phyloP scores from a whole-genome alignment of 2,888 invertebrate genomes.

The Xanthostigma xanthostigma region DNA sequence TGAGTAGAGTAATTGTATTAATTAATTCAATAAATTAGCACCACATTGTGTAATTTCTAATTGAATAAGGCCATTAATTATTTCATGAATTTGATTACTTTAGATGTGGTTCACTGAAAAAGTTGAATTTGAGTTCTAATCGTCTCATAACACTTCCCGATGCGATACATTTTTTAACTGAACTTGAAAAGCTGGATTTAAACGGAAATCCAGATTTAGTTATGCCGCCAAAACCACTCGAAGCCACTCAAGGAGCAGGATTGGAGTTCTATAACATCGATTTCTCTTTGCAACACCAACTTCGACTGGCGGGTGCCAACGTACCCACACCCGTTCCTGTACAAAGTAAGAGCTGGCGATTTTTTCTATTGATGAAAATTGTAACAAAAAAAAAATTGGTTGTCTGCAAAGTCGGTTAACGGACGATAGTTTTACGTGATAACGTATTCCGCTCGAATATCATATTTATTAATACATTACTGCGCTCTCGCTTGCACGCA shows the following conservation, averaged over 20 bases:
- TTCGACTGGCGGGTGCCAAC: slow-evolving; percentile 80
- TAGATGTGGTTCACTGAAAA: slow-evolving; percentile 86
- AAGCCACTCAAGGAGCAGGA: slow-evolving; percentile 56
- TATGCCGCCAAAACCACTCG: slow-evolving; percentile 93
- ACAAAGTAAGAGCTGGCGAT: slow-evolving; percentile 36
- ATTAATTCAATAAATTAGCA: background rate
- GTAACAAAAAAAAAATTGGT: slow-evolving; percentile 1
- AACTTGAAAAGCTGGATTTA: slow-evolving; percentile 77
- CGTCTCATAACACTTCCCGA: slow-evolving; percentile 91
- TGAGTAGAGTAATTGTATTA: too few relatives aligned
- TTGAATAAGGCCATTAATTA: background rate
- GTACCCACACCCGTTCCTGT: slow-evolving; percentile 58
- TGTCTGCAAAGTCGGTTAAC: too few relatives aligned
- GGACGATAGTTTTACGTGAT: too few relatives aligned
- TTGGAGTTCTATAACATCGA: slow-evolving; percentile 96
- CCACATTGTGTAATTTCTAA: too few relatives aligned
- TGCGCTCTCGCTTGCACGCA: too few relatives aligned
- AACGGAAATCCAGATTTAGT: slow-evolving; percentile 88
- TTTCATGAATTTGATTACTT: slow-evolving; percentile 13
- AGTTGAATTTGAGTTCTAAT: slow-evolving; percentile 85
- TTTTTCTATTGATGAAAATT: background rate
- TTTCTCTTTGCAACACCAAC: slow-evolving; percentile 91
- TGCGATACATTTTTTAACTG: slow-evolving; percentile 86
- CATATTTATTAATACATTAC: too few relatives aligned
- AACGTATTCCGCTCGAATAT: too few relatives aligned